These are phyloP conservation scores for Agrochola litura DNA, from an alignment of 2,888 invertebrate genomes.

Conservation along the genomic window DNA sequence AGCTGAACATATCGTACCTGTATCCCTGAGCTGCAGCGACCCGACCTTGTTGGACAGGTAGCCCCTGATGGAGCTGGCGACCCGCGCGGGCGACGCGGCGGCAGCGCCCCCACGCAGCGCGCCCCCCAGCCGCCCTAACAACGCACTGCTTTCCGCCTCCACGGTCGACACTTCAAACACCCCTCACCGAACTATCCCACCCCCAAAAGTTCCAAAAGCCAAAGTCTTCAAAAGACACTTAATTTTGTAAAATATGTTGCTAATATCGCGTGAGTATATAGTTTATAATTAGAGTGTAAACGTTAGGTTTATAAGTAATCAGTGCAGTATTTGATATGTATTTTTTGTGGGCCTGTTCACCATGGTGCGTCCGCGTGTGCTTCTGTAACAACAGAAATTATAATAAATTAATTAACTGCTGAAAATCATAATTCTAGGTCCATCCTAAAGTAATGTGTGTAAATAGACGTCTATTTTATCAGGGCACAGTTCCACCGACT, in stretches of 20 bases:
- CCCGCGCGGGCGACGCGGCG: conserved; percentile 92
- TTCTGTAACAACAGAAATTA: conserved; percentile 79
- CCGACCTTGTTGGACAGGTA: conserved; percentile 93
- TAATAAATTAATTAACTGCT: not conserved
- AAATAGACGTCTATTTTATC: not conserved
- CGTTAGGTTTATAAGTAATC: conserved; percentile 70
- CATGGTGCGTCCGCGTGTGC: conserved; percentile 81
- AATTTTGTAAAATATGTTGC: conserved; percentile 30
- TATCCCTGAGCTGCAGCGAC: conserved; percentile 92
- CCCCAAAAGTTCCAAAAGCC: conserved; percentile 6
- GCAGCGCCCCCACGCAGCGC: conserved; percentile 93
- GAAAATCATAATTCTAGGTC: not conserved
- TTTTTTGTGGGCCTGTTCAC: conserved; percentile 74
- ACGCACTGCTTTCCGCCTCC: conserved; percentile 89
- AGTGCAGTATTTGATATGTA: conserved; percentile 89
- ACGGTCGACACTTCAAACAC: conserved; percentile 82
- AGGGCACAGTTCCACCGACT: not conserved
- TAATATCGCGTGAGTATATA: conserved; percentile 40
- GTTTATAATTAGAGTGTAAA: conserved; percentile 55
- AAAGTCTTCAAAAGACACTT: conserved; percentile 24
- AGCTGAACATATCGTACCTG: conserved; percentile 89
- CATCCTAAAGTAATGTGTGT: not conserved
- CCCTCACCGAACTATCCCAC: conserved; percentile 55
- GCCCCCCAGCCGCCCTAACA: conserved; percentile 92
- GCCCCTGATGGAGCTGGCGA: conserved; percentile 94